Evolutionary conservation across 2,797 vertebrate genomes (phyloP).

Genomic region (Champsocephalus esox): DNA sequence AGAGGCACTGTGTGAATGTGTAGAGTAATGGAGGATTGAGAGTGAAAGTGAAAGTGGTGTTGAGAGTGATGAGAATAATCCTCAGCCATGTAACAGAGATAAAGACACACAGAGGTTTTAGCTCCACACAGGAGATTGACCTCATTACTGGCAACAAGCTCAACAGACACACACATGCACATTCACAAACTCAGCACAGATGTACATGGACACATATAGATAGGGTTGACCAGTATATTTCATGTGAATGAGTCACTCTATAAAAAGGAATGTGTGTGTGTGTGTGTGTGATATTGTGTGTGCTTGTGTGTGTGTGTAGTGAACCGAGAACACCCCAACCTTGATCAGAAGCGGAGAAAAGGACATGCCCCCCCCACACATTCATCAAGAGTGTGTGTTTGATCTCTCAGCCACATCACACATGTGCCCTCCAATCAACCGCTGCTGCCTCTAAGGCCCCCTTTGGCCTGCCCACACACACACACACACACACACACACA

Average conservation of each 20-base stretch:
- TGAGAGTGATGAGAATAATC: constrained; percentile 75
- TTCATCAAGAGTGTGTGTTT: constrained; percentile 96
- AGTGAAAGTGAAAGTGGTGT: constrained; percentile 62
- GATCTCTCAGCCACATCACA: constrained; percentile 97
- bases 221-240: constrained; percentile 40
- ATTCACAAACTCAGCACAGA: constrained; percentile 20
- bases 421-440: constrained; percentile 85
- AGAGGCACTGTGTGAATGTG: not conserved
- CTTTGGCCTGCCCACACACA: constrained; percentile 49
- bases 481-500: constrained; percentile 28
- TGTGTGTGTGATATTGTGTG: not conserved
- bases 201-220: constrained; percentile 37
- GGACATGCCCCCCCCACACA: constrained; percentile 82
- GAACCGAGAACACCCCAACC: constrained; percentile 90
- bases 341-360: constrained; percentile 88
- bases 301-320: constrained; percentile 79
- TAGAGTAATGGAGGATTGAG: constrained; percentile 11
- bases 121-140: constrained; percentile 74
- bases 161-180: constrained; percentile 32
- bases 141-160: constrained; percentile 73
- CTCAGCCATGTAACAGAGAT: constrained; percentile 74
- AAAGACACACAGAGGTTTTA: constrained; percentile 78
- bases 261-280: constrained; percentile 1
- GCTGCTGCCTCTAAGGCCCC: constrained; percentile 61
- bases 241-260: constrained; percentile 52